Evolutionary conservation across 2,113 vertebrate species (phyloP), one percentile per base, ranked within the genome.

Genomic region (Larimichthys polyactis): DNA sequence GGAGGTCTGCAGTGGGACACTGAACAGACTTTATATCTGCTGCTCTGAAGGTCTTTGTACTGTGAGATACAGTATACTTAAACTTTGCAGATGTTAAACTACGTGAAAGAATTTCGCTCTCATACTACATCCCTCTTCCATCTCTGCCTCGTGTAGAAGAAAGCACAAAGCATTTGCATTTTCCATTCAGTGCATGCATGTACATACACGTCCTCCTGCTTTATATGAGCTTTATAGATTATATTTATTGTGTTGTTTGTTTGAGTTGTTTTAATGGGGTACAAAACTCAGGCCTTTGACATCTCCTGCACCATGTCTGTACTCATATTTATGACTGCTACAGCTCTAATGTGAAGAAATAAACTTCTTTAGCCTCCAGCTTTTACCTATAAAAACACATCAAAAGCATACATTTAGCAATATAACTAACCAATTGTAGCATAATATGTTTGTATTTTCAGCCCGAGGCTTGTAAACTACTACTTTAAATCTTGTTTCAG

Each of bases 231-330:
- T 88, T 88, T 81, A 78, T 75, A 59, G 72, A 3, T 80, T 57
- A 36, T 78, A 77, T 87, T 90, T 87, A 87, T 82, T 40, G 57
- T 78, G 62, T 82, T 85, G 62, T 87, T 84, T 87, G 59, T 83
- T 66, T 83, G 73, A 82, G 68, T 54, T 78, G 64, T 71, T 88
- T 87, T 78, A 79, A 70, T 83, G 51, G 40, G 76, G 19, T 64
- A 73, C 67, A 60, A n/a, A 43, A 54, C 60, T 71, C 60, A 58
- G 48, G 67, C 59, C 66, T 70, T 67, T 80, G 60, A 76, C 71
- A 40, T 76, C 65, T 79, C 44, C 49, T 43, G 20, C 22, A 19
- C 63, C 49, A 27, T 71, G 43, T 78, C 63, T 83, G 60, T 60
- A 29, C 55, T 64, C 49, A 49, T 74, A 72, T 89, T 82, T 87